Base-by-base conservation (phyloP, 2,888 invertebrate genomes). In the Andrena dorsata region DNA sequence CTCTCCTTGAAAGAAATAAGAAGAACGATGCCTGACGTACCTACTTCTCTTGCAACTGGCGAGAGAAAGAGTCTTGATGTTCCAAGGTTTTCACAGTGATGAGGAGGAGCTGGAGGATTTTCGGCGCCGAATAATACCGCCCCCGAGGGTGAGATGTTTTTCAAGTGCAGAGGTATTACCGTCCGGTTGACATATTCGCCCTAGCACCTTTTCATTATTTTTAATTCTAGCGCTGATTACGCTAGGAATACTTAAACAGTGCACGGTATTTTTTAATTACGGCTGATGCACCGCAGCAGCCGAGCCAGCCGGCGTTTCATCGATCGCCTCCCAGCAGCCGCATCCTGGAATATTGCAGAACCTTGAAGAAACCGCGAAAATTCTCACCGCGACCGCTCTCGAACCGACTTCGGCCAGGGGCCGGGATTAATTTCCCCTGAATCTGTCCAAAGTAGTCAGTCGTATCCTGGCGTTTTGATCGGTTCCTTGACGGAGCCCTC, bases 251-350 rank as follows among this genome's bases (percentile, higher is more conserved):
- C 89, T 91, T 90, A 90, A 92, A 90, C 88, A 87, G 88, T 83
- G 87, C 86, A 86, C 88, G 91, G 91, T 90, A 92, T 91, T 92
- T 92, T 91, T 92, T 92, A 91, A 92, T 92, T 92, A 92, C 89
- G 87, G 90, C 89, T 90, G 91, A 92, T 90, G 88, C 90, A 91
- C 90, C 86, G 88, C 51, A 51, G 66, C 53, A 30, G 69, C 56
- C 41, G 49, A 74, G 74, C 23, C 74, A 58, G 66, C 60, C 72
- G 75, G 69, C 74, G 60, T 78, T 69, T 61, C 72, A 76, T 79
- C 53, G 82, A 82, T 83, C 83, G 74, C 13, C 30, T 20, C n/a
- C 16, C 60, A 20, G 65, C 20, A 53, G 65, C 64, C 51, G 32
- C 71, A 56, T 70, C 47, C 71, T 51, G 71, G 75, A 64, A 76